Base-by-base conservation (phyloP, 53 echinoderm and acorn worm genomes). In the Luidia sarsii region DNA sequence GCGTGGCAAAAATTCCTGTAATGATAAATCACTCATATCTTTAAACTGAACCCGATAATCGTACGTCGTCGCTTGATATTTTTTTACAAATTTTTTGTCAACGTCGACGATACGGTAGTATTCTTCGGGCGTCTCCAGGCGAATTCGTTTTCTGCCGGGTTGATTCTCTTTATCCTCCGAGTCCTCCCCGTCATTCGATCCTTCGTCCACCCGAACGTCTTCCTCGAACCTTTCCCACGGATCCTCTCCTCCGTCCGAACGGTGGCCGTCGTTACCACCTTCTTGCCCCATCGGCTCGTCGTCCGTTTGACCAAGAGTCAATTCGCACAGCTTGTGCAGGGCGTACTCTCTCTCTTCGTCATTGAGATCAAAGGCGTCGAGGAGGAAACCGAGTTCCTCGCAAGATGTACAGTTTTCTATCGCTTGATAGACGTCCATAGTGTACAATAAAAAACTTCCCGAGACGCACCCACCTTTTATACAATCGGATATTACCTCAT, bases 11-110 rank as follows among this genome's bases (percentile, higher is more conserved):
- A 48, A 68, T 49, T 68, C 69, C 48, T 33, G 30, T 28, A 68
- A 68, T 16, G 69, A 46, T 20, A 68, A 46, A 30, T 46, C 27
- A 18, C 31, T 30, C 43, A 68, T 13, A 29, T 50, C 31, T 49
- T 31, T 68, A 15, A 68, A 68, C 49, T 68, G 20, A 46, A 68
- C 49, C 49, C 32, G 23, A 48, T 68, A 68, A 32, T 50, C 69
- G 25, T 14, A 48, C 48, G 8, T 68, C 32, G 68, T 68, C 18
- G 50, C 68, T 30, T 68, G 68, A 68, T 68, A 68, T 68, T 68
- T 50, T 24, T 33, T 33, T 29, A 68, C 48, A 68, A 68, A 68
- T 48, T 48, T 49, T 0, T 50, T 39, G 1, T 68, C 25, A 1
- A 50, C 50, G 3, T 68, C 48, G 7, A 68, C 16, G 49, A 68